Percentiles rank a stretch among this genome's conserved stretches.
phyloP scores from a whole-genome alignment of 2,888 invertebrate species.

The Maniola hyperantus region DNA sequence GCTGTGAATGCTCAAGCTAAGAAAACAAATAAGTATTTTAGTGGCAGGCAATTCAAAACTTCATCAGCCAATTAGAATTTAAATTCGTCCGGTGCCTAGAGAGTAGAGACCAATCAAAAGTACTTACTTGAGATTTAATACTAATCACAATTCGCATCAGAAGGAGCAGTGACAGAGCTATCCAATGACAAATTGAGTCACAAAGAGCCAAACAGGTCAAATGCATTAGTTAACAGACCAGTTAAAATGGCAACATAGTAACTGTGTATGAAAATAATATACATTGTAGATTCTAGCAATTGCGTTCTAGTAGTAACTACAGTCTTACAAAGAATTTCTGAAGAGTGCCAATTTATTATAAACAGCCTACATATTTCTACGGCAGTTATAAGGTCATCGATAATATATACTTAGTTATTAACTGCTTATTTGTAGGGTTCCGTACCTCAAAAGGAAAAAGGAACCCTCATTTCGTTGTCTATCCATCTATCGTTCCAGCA shows the following conservation, averaged over 20 bases:
- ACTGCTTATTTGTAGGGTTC: too few species aligned
- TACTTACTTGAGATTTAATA: slow-evolving; percentile 17
- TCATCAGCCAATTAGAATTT: neutral
- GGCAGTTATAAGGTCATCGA: neutral
- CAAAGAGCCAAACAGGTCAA: slow-evolving; percentile 67
- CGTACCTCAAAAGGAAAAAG: too few species aligned
- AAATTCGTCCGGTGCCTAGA: neutral
- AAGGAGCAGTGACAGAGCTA: slow-evolving; percentile 32
- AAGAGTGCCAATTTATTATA: neutral
- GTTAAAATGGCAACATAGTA: slow-evolving; percentile 52
- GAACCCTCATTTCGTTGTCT: too few species aligned
- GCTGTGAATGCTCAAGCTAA: too few species aligned
- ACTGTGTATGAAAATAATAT: neutral
- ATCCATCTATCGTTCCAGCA: too few species aligned
- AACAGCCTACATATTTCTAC: neutral
- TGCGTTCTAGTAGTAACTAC: neutral
- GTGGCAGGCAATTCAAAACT: neutral
- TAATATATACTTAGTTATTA: too few species aligned
- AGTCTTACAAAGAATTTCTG: too few species aligned
- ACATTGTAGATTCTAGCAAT: neutral
- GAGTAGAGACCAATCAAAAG: neutral
- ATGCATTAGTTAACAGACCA: slow-evolving; percentile 69
- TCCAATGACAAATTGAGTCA: slow-evolving; percentile 49
- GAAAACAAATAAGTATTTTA: neutral
- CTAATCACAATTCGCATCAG: slow-evolving; percentile 32